Base-by-base conservation (phyloP, 1,140 invertebrate species). In the Heliothis subflexa region DNA sequence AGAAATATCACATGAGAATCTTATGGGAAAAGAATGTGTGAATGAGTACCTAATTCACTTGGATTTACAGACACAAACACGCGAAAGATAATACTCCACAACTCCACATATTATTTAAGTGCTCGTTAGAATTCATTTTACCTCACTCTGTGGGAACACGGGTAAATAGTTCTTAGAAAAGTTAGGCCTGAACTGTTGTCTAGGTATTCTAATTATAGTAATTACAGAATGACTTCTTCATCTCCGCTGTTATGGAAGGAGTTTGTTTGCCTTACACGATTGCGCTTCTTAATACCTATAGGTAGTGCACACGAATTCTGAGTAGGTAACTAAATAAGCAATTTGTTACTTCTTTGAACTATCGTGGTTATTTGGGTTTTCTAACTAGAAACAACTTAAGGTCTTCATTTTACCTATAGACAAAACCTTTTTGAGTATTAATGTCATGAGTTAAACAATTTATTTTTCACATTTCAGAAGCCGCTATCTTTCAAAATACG, bases 1-100 rank as follows among this genome's bases (percentile, higher is more conserved):
- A 16, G 18, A 66, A 25, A 66, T 66, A 66, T 66, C 62, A 66
- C 40, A 11, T 59, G n/a, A 66, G 62, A 66, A 66, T 66, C 62
- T 47, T 66, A 66, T 66, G 62, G 62, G 62, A 66, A 66, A 66
- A 66, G 62, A 66, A 66, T 66, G 62, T 66, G 10, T 66, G 62
- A 66, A 66, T 66, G 62, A 21, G 62, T 47, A 66, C 33, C 62
- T 66, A 66, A 66, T 66, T 66, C 47, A 47, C 40, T 45, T 66
- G 40, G 62, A n/a, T 66, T 18, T 47, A 40, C 40, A 64, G 40
- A 21, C n/a, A n/a, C 33, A 47, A 12, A 9, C 62, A 18, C 45
- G 62, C 14, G 16, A 18, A 40, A 40, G 59, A 66, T 66, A 66
- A 66, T 47, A 66, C 62, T 7, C 21, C 55, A 47, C 62, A 66